These are phyloP conservation scores for Ptychadena robeensis DNA, from an alignment of 2,797 vertebrate genomes.

Conservation along the genomic window DNA sequence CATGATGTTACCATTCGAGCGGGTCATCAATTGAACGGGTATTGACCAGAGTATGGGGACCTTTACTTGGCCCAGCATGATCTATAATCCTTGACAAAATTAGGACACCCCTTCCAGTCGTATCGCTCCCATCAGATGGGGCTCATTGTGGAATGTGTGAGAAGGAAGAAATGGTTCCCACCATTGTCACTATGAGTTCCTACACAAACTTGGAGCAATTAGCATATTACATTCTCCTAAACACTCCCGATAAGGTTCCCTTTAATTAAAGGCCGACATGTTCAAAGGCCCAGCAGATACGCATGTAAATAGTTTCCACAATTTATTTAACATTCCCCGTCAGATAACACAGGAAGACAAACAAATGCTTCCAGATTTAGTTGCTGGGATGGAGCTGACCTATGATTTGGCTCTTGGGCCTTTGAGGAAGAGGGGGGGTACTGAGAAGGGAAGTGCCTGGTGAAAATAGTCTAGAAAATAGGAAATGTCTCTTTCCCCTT, in stretches of 20 bases:
- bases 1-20: too few relatives aligned
- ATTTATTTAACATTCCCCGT: background rate
- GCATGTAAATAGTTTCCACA: constrained; percentile 32
- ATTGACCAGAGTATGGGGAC: too few relatives aligned
- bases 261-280: constrained; percentile 4
- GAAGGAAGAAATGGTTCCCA: background rate
- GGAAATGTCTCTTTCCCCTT: background rate
- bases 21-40: too few relatives aligned
- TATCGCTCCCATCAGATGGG: background rate
- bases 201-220: constrained; percentile 21
- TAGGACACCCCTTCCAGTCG: background rate
- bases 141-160: constrained; percentile 19
- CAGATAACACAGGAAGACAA: constrained; percentile 19
- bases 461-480: background rate
- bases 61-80: too few relatives aligned
- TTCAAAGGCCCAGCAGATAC: background rate
- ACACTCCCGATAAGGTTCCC: constrained; percentile 16
- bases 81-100: background rate
- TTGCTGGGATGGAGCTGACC: background rate
- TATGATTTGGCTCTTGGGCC: background rate
- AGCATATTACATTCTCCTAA: constrained; percentile 10
- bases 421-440: background rate
- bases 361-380: constrained; percentile 14
- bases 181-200: background rate
- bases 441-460: background rate